These are phyloP conservation scores for Drosophila tripunctata DNA, from an alignment of 2,888 invertebrate genomes.

Conservation along the genomic window DNA sequence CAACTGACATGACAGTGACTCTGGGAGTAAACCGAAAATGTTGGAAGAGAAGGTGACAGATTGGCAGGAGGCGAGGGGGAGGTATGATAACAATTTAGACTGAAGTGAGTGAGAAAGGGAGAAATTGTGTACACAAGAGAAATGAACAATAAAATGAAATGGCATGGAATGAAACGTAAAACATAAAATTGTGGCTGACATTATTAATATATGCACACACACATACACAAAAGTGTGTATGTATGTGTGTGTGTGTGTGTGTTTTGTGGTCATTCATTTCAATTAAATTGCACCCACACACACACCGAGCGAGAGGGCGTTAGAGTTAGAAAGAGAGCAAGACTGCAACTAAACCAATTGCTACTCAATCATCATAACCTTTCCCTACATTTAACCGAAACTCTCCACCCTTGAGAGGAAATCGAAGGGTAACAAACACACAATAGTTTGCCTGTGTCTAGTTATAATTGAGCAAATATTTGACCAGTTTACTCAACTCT, in stretches of 20 bases:
- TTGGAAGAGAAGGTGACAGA: no score
- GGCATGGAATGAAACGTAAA: conserved; percentile 70
- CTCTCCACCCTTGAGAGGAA: neutral
- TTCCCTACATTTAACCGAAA: conserved; percentile 1
- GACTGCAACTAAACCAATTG: conserved; percentile 4
- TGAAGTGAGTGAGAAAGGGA: neutral
- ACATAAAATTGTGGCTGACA: conserved; percentile 66
- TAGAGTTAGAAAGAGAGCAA: neutral
- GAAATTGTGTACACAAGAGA: conserved; percentile 6
- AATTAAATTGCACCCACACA: conserved; percentile 23
- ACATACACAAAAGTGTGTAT: neutral
- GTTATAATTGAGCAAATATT: conserved; percentile 24
- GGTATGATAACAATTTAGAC: neutral
- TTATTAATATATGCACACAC: conserved; percentile 63
- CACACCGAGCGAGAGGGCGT: neutral
- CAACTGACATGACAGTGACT: conserved; percentile 48
- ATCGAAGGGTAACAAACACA: neutral
- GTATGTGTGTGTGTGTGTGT: neutral
- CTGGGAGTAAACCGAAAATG: neutral
- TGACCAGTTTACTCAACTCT: conserved; percentile 4
- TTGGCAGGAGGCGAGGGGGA: neutral
- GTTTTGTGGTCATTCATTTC: conserved; percentile 24
- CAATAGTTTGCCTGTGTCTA: neutral
- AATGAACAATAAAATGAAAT: conserved; percentile 66
- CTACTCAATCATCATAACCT: conserved; percentile 21